Percentiles rank a stretch among this genome's conserved stretches.
phyloP scores from a whole-genome alignment of 2,888 invertebrate species.

The Lissonota sp. region DNA sequence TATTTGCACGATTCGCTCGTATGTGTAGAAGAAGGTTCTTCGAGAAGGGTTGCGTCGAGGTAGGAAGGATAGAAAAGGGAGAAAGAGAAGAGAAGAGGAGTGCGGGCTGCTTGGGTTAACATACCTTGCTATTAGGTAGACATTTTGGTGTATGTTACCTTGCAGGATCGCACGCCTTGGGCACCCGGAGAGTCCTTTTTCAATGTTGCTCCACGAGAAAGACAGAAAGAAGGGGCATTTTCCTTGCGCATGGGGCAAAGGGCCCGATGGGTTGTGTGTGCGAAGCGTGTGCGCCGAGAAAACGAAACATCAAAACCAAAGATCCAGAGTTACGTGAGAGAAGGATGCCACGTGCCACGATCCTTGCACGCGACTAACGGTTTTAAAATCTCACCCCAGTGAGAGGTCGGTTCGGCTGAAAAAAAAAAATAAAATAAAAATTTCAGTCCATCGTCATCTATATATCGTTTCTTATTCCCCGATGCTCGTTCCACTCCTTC shows the following conservation, averaged over 20 bases:
- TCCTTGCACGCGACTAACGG: conserved; percentile 83
- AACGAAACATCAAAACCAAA: conserved; percentile 34
- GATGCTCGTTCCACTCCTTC: conserved; percentile 66
- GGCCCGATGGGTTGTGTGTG: conserved; percentile 35
- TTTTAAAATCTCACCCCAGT: conserved; percentile 80
- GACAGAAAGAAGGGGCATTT: conserved; percentile 17
- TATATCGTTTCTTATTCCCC: conserved; percentile 39
- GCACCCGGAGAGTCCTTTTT: conserved; percentile 45
- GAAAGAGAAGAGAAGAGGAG: conserved; percentile 37
- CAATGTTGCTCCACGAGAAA: conserved; percentile 28
- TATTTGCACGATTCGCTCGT: too few species aligned
- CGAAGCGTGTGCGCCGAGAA: conserved; percentile 44
- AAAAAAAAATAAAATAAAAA: conserved; percentile 80
- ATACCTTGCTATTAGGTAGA: conserved; percentile 42
- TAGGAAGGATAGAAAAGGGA: conserved; percentile 6
- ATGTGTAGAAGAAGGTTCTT: conserved; percentile 28
- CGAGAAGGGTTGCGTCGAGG: conserved; percentile 47
- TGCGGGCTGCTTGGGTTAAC: conserved; percentile 45
- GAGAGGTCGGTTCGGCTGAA: conserved; percentile 39
- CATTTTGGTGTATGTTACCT: conserved; percentile 13
- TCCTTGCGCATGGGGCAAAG: conserved; percentile 48
- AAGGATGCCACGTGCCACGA: conserved; percentile 79
- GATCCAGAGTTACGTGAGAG: conserved; percentile 66
- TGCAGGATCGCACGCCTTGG: conserved; percentile 33
- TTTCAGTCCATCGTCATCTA: conserved; percentile 67